phyloP scores from a whole-genome alignment of 2,113 vertebrate genomes.

The Gambusia affinis region DNA sequence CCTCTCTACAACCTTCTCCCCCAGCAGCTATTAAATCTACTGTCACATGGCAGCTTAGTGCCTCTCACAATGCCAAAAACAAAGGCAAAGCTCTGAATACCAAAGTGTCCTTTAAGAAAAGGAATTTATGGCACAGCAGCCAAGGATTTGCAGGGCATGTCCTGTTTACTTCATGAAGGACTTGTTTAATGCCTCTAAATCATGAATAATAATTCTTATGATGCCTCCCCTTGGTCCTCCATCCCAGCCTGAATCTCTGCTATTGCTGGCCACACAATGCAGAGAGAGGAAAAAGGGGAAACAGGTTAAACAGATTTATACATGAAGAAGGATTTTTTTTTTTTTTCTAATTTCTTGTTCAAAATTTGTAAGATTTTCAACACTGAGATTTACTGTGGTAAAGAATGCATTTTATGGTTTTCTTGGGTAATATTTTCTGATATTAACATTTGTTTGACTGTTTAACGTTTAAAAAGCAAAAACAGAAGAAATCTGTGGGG shows the following conservation, averaged over 20 bases:
- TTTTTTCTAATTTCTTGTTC: background rate
- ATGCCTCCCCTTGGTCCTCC: conserved; percentile 48
- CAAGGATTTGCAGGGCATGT: conserved; percentile 45
- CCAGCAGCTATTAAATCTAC: conserved; percentile 40
- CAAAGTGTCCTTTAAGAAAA: conserved; percentile 62
- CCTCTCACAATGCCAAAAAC: conserved; percentile 51
- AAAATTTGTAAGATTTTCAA: background rate
- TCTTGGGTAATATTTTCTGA: too few relatives aligned
- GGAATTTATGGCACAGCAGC: conserved; percentile 47
- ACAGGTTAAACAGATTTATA: conserved; percentile 32
- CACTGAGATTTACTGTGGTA: background rate
- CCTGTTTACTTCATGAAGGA: conserved; percentile 63
- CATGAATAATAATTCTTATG: conserved; percentile 61
- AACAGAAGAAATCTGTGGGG: too few relatives aligned
- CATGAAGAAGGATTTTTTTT: conserved; percentile 10
- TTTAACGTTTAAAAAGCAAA: too few relatives aligned
- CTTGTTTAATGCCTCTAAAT: conserved; percentile 58
- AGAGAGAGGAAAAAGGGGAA: background rate
- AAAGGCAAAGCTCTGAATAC: conserved; percentile 67
- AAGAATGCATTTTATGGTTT: background rate
- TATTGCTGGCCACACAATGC: conserved; percentile 25
- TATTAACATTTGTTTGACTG: too few relatives aligned
- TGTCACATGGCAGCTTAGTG: conserved; percentile 41
- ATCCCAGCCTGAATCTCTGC: conserved; percentile 43
- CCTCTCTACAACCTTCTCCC: conserved; percentile 14